phyloP scores from a whole-genome alignment of 2,797 vertebrate genomes.

The Dromococcyx pavoninus region DNA sequence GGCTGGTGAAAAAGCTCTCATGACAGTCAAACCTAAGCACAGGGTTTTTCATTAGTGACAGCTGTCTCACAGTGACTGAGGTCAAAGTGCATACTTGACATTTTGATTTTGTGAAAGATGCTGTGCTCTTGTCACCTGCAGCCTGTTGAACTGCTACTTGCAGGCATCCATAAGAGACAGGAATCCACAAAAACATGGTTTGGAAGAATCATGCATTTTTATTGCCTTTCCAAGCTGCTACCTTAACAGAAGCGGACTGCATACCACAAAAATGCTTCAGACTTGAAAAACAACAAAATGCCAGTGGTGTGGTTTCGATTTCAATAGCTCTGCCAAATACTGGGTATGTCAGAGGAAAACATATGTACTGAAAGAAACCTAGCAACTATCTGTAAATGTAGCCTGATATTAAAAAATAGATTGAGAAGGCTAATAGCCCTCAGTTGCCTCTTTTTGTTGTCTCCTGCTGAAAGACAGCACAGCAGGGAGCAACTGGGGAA shows the following conservation, averaged over 20 bases:
- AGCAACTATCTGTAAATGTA: background rate
- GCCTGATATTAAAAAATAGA: slow-evolving; percentile 35
- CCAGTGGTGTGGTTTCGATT: background rate
- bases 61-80: background rate
- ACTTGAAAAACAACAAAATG: background rate
- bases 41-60: background rate
- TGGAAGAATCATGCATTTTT: background rate
- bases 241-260: background rate
- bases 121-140: background rate
- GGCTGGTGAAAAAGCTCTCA: background rate
- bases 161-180: background rate
- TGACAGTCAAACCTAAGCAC: background rate
- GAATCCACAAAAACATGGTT: background rate
- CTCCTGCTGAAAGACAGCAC: background rate
- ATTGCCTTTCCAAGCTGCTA: background rate
- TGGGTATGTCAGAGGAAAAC: background rate
- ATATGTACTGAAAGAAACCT: background rate
- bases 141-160: background rate
- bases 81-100: background rate
- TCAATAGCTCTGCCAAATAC: background rate
- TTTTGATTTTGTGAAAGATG: background rate
- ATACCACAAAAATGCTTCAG: background rate
- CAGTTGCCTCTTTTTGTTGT: background rate
- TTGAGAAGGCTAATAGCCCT: slow-evolving; percentile 22
- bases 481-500: background rate